Evolutionary conservation across 2,797 vertebrate genomes (phyloP).

Genomic region (Fistularia commersonii): DNA sequence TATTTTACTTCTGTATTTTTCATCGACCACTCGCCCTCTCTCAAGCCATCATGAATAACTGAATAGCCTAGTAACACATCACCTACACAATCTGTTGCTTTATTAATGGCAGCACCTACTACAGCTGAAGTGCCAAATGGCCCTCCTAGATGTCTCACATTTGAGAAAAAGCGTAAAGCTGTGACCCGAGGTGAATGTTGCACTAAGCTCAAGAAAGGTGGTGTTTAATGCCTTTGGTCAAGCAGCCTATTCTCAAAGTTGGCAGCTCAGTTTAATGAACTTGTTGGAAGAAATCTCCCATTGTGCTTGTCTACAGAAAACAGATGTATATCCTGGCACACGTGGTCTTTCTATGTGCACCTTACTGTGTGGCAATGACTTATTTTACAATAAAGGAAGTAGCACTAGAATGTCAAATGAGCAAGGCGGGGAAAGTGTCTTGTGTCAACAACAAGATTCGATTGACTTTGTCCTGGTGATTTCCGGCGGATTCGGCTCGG

Average conservation of each 20-base stretch:
- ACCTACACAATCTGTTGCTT: slow-evolving; percentile 52
- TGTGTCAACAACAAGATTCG: too few relatives aligned
- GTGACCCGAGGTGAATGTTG: background rate
- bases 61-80: slow-evolving; percentile 49
- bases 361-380: too few relatives aligned
- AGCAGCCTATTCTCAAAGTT: background rate
- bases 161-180: background rate
- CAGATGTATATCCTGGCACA: too few relatives aligned
- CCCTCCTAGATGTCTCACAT: slow-evolving; percentile 26
- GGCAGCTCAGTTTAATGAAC: too few relatives aligned
- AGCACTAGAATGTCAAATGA: too few relatives aligned
- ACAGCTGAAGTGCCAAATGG: slow-evolving; percentile 17
- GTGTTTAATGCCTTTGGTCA: slow-evolving; percentile 28
- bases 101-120: slow-evolving; percentile 59
- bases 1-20: slow-evolving; percentile 24
- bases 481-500: too few relatives aligned
- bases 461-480: too few relatives aligned
- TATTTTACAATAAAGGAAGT: too few relatives aligned
- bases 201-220: slow-evolving; percentile 10
- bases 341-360: too few relatives aligned
- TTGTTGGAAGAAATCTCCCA: too few relatives aligned
- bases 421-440: too few relatives aligned
- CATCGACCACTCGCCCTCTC: slow-evolving; percentile 10
- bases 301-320: too few relatives aligned
- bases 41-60: slow-evolving; percentile 43